Conservation (phyloP, 2,888 invertebrate genomes). For the Morpho deidamia region DNA sequence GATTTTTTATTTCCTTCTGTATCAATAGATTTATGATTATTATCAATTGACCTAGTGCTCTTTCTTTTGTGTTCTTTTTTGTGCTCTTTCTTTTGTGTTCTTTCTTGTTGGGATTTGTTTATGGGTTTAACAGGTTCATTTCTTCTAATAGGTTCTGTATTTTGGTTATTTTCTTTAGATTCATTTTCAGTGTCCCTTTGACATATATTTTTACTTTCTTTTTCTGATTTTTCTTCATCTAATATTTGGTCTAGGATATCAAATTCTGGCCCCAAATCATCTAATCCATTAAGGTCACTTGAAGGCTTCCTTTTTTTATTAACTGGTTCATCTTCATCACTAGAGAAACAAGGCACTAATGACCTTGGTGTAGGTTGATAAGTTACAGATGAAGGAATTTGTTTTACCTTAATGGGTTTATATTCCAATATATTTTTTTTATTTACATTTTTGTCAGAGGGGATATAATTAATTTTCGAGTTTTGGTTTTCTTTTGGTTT, state of each 20-base stretch:
- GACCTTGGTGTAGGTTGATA: constrained; percentile 70
- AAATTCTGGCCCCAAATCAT: constrained; percentile 71
- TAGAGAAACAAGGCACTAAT: constrained; percentile 67
- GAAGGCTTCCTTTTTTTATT: constrained; percentile 57
- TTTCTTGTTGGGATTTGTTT: constrained; percentile 37
- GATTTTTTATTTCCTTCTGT: constrained; percentile 37
- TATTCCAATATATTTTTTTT: constrained; percentile 68
- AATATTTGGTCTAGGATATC: constrained; percentile 72
- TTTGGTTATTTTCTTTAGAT: constrained; percentile 22
- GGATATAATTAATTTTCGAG: constrained; percentile 57
- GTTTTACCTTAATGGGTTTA: constrained; percentile 60
- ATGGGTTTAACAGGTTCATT: constrained; percentile 31
- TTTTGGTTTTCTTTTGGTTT: constrained; percentile 47
- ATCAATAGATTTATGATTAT: constrained; percentile 36
- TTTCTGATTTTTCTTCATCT: constrained; percentile 57
- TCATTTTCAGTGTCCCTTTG: constrained; percentile 25
- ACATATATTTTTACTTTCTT: constrained; percentile 18
- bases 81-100: constrained; percentile 23
- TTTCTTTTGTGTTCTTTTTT: constrained; percentile 31
- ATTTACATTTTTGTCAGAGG: constrained; percentile 56
- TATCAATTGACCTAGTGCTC: constrained; percentile 37
- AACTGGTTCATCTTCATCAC: constrained; percentile 70
- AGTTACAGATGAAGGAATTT: constrained; percentile 44
- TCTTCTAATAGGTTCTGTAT: constrained; percentile 25
- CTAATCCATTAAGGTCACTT: constrained; percentile 60